Evolutionary conservation across 1,140 invertebrate species (phyloP).

Genomic region (Aleiodes sp.): DNA sequence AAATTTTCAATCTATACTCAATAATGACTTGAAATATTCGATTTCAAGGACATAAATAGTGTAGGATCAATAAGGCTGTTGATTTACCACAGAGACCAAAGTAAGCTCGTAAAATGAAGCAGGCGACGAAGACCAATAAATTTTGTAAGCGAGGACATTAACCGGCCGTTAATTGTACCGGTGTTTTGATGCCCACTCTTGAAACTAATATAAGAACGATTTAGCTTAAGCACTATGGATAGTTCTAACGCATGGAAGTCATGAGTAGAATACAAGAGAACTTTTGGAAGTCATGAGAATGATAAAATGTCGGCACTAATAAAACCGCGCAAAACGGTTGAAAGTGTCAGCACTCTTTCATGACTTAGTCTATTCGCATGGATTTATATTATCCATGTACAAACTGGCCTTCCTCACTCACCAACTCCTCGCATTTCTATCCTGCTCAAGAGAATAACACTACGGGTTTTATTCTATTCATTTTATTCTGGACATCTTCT

Average conservation of each 20-base stretch:
- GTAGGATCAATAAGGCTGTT: constrained; percentile 8
- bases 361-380: not conserved
- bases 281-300: not conserved
- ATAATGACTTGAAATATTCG: not conserved
- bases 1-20: not conserved
- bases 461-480: constrained; percentile 16
- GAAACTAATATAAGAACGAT: not conserved
- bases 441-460: not conserved
- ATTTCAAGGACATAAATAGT: constrained; percentile 5
- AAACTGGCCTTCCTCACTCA: not conserved
- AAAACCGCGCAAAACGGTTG: constrained; percentile 1
- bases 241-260: not conserved
- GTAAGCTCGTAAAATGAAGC: constrained; percentile 27
- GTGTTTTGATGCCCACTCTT: constrained; percentile 18
- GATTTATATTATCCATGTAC: not conserved
- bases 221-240: not conserved
- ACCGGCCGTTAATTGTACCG: constrained; percentile 25
- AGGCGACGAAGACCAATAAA: constrained; percentile 28
- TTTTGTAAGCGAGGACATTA: constrained; percentile 27
- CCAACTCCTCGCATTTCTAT: not conserved
- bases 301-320: constrained; percentile 3
- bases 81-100: not conserved
- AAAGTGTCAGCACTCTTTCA: constrained; percentile 6
- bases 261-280: not conserved
- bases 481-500: constrained; percentile 19